phyloP scores from a whole-genome alignment of 2,113 vertebrate species.

The Paradisaea rubra region DNA sequence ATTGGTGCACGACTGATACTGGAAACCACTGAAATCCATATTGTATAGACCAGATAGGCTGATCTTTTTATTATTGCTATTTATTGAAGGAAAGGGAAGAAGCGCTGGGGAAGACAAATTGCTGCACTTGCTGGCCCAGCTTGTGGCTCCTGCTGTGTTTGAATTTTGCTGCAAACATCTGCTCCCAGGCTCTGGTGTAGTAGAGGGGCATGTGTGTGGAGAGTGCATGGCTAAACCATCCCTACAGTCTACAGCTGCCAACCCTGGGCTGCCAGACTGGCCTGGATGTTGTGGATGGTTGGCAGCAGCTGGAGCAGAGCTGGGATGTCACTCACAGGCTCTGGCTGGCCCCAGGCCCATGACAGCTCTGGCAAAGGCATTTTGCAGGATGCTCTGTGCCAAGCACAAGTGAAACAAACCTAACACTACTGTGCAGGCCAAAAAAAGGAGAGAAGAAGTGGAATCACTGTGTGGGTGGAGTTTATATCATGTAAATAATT shows the following conservation, averaged over 20 bases:
- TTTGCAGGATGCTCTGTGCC: not conserved
- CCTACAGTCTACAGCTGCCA: not conserved
- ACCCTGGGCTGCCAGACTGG: not conserved
- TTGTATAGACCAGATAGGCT: not conserved
- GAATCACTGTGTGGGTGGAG: not conserved
- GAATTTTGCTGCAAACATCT: not conserved
- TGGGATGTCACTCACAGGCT: not conserved
- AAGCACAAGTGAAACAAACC: not conserved
- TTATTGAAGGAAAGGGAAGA: not conserved
- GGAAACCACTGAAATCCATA: not conserved
- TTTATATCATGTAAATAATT: not conserved
- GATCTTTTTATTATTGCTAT: not conserved
- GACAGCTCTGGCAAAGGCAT: fast-evolving
- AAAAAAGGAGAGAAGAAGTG: not conserved
- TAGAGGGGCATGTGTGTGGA: not conserved
- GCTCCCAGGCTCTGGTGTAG: not conserved
- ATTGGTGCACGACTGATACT: not conserved
- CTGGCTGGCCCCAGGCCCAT: not conserved
- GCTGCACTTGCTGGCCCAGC: not conserved
- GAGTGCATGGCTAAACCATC: not conserved
- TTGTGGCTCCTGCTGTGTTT: not conserved
- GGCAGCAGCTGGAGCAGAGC: not conserved
- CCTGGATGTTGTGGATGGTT: not conserved
- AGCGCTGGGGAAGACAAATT: not conserved
- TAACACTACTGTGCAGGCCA: not conserved